phyloP scores from a whole-genome alignment of 2,797 vertebrate genomes.

The Erpetoichthys calabaricus region DNA sequence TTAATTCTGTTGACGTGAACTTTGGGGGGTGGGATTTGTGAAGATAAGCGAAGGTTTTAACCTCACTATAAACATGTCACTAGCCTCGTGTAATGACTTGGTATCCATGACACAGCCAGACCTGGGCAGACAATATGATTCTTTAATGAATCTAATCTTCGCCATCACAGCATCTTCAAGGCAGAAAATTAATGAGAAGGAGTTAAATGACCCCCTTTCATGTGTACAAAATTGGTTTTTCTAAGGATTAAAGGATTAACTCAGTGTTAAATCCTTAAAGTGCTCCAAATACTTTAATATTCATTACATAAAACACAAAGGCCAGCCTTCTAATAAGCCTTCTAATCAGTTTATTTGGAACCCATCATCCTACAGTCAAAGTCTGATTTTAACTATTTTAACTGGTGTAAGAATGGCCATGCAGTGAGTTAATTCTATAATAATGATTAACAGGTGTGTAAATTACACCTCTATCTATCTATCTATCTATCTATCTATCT shows the following conservation, averaged over 20 bases:
- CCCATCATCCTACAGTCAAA: slow-evolving; percentile 27
- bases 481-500: too few species aligned
- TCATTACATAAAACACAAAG: slow-evolving; percentile 79
- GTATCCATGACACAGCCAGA: slow-evolving; percentile 44
- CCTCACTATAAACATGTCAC: slow-evolving; percentile 27
- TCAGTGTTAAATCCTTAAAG: slow-evolving; percentile 82
- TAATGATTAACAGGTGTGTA: too few species aligned
- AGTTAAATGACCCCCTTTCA: slow-evolving; percentile 79
- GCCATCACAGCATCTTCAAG: slow-evolving; percentile 71
- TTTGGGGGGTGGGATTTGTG: neutral
- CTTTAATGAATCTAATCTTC: slow-evolving; percentile 80
- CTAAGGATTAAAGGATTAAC: slow-evolving; percentile 91
- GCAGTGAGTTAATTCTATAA: too few species aligned
- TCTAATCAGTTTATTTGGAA: slow-evolving; percentile 51
- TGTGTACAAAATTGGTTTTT: slow-evolving; percentile 84
- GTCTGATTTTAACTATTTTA: too few species aligned
- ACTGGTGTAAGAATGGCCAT: too few species aligned
- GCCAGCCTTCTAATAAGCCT: slow-evolving; percentile 33
- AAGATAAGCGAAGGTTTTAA: slow-evolving; percentile 26
- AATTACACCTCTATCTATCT: too few species aligned
- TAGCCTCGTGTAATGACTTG: slow-evolving; percentile 41
- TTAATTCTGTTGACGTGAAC: slow-evolving; percentile 1
- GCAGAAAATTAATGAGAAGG: slow-evolving; percentile 85
- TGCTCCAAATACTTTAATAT: slow-evolving; percentile 83
- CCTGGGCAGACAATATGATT: slow-evolving; percentile 48